Conservation (phyloP, 2,797 vertebrate genomes). For the Adrianichthys oophorus region DNA sequence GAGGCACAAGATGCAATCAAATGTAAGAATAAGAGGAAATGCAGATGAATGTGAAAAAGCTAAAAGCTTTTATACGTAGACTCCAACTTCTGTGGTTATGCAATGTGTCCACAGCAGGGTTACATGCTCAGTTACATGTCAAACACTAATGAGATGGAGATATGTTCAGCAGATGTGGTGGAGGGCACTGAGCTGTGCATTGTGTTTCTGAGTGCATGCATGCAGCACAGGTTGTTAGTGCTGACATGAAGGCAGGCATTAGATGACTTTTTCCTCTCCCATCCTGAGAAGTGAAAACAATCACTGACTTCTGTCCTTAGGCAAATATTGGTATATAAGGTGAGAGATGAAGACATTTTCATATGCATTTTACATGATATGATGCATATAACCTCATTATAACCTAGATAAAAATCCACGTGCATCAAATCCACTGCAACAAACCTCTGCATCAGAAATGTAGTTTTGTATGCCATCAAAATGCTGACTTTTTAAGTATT, state of each 20-base stretch:
- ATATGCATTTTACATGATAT: too few relatives aligned
- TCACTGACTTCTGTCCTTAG: slow-evolving; percentile 22
- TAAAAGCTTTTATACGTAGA: slow-evolving; percentile 21
- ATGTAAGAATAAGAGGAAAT: too few relatives aligned
- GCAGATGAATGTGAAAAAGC: slow-evolving; percentile 5
- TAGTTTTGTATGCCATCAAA: too few relatives aligned
- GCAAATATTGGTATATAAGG: slow-evolving; percentile 32
- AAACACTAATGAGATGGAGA: slow-evolving; percentile 41
- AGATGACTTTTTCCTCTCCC: slow-evolving; percentile 38
- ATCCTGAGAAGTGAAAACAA: slow-evolving; percentile 44
- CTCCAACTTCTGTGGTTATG: slow-evolving; percentile 10
- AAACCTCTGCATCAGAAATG: too few relatives aligned
- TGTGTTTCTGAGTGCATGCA: neutral
- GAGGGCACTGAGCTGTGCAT: slow-evolving; percentile 4
- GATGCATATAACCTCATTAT: too few relatives aligned
- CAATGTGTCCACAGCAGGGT: slow-evolving; percentile 15
- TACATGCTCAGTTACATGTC: slow-evolving; percentile 21
- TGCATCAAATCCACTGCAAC: too few relatives aligned
- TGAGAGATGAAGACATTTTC: neutral
- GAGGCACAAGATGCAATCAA: neutral
- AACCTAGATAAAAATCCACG: too few relatives aligned
- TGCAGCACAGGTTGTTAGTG: slow-evolving; percentile 26
- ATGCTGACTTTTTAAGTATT: too few relatives aligned
- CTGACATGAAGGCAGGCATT: slow-evolving; percentile 35
- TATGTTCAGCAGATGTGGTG: slow-evolving; percentile 7